Evolutionary conservation across 1,140 invertebrate species (phyloP).

Genomic region (Carposina sasakii): DNA sequence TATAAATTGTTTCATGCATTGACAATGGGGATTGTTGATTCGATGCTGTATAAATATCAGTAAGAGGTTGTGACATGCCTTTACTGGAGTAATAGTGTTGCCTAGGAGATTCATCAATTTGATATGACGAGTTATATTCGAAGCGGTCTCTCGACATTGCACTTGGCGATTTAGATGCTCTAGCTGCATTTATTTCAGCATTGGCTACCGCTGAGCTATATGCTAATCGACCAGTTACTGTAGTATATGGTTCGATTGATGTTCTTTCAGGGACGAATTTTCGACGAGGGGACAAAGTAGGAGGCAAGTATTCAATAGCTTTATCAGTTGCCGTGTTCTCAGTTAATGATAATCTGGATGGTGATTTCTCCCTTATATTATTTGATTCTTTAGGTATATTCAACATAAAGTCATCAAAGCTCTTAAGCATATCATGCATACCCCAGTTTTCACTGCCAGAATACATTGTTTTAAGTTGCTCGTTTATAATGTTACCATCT

Average conservation of each 20-base stretch:
- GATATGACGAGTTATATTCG: slow-evolving; percentile 60
- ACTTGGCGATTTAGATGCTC: slow-evolving; percentile 65
- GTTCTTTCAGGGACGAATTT: slow-evolving; percentile 71
- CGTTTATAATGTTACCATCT: slow-evolving; percentile 79
- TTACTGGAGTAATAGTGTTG: slow-evolving; percentile 53
- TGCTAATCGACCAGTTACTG: slow-evolving; percentile 73
- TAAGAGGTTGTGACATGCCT: slow-evolving; percentile 42
- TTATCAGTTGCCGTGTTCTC: slow-evolving; percentile 71
- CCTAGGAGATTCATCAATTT: slow-evolving; percentile 47
- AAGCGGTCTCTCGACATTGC: slow-evolving; percentile 66
- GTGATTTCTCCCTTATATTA: slow-evolving; percentile 70
- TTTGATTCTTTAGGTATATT: slow-evolving; percentile 53
- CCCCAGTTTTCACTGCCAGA: slow-evolving; percentile 81
- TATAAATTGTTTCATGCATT: slow-evolving; percentile 77
- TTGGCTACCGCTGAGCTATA: slow-evolving; percentile 76
- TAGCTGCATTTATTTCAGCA: slow-evolving; percentile 71
- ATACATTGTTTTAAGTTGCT: slow-evolving; percentile 80
- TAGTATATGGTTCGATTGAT: slow-evolving; percentile 74
- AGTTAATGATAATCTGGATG: slow-evolving; percentile 73
- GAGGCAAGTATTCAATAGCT: slow-evolving; percentile 70
- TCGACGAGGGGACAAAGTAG: slow-evolving; percentile 71
- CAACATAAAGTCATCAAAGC: slow-evolving; percentile 73
- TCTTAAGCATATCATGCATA: slow-evolving; percentile 77
- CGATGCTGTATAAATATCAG: slow-evolving; percentile 50
- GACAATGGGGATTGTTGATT: slow-evolving; percentile 77